Base-by-base conservation (phyloP, 1,140 invertebrate species). In the Mycetomoellerius zeteki region DNA sequence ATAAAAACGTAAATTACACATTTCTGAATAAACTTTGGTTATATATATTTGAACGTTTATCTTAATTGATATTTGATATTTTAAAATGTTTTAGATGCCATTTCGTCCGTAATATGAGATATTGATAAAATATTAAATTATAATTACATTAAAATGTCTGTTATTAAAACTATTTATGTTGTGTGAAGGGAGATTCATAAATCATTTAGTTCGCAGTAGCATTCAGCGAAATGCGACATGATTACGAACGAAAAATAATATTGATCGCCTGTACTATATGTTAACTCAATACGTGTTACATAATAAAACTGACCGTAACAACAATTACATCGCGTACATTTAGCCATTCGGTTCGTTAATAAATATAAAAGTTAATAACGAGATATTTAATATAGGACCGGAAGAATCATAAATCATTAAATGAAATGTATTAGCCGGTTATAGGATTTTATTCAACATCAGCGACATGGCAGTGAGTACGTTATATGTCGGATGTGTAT, bases 351-450 rank as follows among this genome's bases (percentile, higher is more conserved):
- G 50, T 43, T 24, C 80, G 43, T 50, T 60, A 62, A 50, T 60
- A 84, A 84, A 75, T 71, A 81, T 60, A 58, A 84, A 73, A 82
- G 14, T 73, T 73, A 73, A 75, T 84, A 73, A 43, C 37, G 14
- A 1, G 3, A 60, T 71, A 60, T 73, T 81, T 71, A 81, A 81
- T n/a, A 50, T 69, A 10, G 21, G 3, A 19, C 14, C 19, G 14
- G 37, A 50, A 60, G 56, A 75, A 60, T 73, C 80, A 84, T 75
- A 75, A 84, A 84, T 84, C 80, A 75, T 75, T 21, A 37, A 50
- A 47, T 24, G 21, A 69, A 73, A 43, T 19, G 19, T 62, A 60
- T 33, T 60, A 84, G 12, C 62, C 43, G 62, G n/a, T 60, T 27
- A 60, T 27, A 37, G 37, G 37, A 33, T 73, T 84, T 84, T 60